Evolutionary conservation across 2,797 vertebrate species (phyloP).

Genomic region (Anolis apletophallus): DNA sequence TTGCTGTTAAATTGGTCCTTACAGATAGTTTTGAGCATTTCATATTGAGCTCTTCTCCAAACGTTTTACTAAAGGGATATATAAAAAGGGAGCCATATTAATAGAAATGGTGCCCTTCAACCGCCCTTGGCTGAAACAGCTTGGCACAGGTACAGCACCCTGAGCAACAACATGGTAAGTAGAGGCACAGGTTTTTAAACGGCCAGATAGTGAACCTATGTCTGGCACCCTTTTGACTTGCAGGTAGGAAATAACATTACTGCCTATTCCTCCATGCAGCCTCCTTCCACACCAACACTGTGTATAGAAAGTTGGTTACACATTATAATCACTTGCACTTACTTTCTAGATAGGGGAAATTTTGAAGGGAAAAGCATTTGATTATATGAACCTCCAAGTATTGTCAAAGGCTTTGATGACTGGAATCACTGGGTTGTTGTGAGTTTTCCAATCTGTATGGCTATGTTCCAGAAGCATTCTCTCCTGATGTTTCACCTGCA

Average conservation of each 20-base stretch:
- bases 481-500: too few species aligned
- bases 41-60: constrained; percentile 23
- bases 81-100: neutral
- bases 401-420: too few species aligned
- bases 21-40: neutral
- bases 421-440: too few species aligned
- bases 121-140: neutral
- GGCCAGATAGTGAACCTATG: neutral
- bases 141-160: constrained; percentile 48
- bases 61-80: neutral
- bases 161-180: constrained; percentile 60
- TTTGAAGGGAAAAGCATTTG: neutral
- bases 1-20: neutral
- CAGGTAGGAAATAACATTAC: neutral
- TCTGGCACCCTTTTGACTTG: neutral
- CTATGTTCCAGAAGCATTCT: too few species aligned
- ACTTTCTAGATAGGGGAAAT: neutral
- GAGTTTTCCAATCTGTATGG: too few species aligned
- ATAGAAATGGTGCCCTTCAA: neutral
- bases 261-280: neutral
- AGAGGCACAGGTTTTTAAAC: constrained; percentile 21
- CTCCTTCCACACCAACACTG: neutral
- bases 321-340: neutral
- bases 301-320: neutral
- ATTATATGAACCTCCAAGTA: neutral